These are phyloP conservation scores for Synanthedon myopaeformis DNA, from an alignment of 2,888 invertebrate genomes.

Conservation along the genomic window DNA sequence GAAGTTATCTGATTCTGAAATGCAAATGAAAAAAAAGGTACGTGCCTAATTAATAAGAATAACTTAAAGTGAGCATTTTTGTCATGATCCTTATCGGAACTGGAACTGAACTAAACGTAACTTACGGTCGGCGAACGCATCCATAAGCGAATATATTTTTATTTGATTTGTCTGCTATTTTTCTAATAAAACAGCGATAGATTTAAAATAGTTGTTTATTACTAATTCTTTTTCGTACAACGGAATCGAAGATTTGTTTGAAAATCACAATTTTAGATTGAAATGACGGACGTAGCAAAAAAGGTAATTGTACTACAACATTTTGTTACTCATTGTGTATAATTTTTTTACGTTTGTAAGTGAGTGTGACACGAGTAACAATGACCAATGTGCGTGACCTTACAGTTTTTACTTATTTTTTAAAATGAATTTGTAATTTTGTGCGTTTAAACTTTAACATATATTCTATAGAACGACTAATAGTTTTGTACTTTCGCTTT, in stretches of 20 bases:
- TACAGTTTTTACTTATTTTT: constrained; percentile 14
- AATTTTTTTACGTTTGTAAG: constrained; percentile 10
- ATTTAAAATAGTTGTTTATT: not conserved
- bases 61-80: not conserved
- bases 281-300: constrained; percentile 58
- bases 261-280: not conserved
- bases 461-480: not conserved
- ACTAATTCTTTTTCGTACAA: not conserved
- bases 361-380: constrained; percentile 39
- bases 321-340: constrained; percentile 8
- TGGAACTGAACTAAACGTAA: too few relatives aligned
- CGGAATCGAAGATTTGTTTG: not conserved
- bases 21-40: not conserved
- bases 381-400: constrained; percentile 42
- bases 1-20: not conserved
- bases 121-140: not conserved
- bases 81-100: too few relatives aligned
- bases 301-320: constrained; percentile 34
- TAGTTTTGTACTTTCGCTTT: not conserved
- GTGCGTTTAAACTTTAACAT: not conserved
- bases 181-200: too few relatives aligned
- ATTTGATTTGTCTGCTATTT: too few relatives aligned
- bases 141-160: not conserved
- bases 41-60: not conserved
- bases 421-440: not conserved